Evolutionary conservation across 2,888 invertebrate genomes (phyloP), one percentile per base, ranked within the genome.

Genomic region (Drosophila picticornis): DNA sequence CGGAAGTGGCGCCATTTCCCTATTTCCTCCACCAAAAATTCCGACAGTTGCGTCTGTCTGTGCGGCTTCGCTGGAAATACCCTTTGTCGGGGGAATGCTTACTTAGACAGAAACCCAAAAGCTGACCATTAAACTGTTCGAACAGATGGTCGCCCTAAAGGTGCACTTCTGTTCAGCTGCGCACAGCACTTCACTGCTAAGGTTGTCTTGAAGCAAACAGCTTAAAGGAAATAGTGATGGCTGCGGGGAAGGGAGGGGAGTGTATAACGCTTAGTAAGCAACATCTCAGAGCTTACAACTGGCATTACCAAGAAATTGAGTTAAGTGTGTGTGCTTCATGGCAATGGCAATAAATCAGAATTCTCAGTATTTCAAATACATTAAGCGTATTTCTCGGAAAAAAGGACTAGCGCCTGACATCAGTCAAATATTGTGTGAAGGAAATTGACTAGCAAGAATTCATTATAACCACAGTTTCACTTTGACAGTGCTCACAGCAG

Each of bases 1-100:
- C 87, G 85, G 84, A 90, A 86, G 84, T 89, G 90, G 82, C 90
- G 89, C 90, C 90, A 81, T 78, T 88, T 83, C 66, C 75, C 77
- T 68, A 48, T 29, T 55, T 56, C 32, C 58, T 68, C 32, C 48
- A 53, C 29, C 34, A 65, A 71, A 61, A 71, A 19, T 9, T 25
- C 16, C 64, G 34, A 55, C 22, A 62, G 52, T 51, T 66, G n/a
- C n/a, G n/a, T n/a, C n/a, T n/a, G 50, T 65, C 62, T 77, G 46
- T 52, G 22, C 40, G 13, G n/a, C 73, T 27, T 10, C 6, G 62
- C 53, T 56, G 22, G 5, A 16, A 29, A 72, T 72, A 73, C 71
- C n/a, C 71, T 72, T 56, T 29, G 32, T 22, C 7, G 2, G n/a
- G 25, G 36, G 29, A 27, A 52, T 73, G 46, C 27, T 29, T 40